Conservation (phyloP, 2,797 vertebrate species). For the Centropyge bicolor region DNA sequence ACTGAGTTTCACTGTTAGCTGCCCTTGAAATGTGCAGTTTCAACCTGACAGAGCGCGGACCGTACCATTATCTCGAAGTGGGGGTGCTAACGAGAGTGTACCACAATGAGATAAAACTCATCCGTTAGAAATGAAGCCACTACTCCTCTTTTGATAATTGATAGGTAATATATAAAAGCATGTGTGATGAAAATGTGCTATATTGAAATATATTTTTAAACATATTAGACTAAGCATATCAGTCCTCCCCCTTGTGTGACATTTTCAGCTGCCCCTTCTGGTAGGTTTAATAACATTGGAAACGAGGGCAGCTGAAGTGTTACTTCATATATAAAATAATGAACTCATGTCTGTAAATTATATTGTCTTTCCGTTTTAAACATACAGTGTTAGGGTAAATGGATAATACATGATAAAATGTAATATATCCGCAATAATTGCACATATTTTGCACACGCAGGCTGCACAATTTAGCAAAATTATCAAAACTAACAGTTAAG, state of each 20-base stretch:
- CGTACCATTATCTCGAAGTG: constrained; percentile 69
- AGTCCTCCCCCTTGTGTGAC: background rate
- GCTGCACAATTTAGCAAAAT: background rate
- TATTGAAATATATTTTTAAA: background rate
- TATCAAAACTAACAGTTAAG: background rate
- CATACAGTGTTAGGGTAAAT: accelerated
- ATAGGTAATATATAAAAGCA: accelerated
- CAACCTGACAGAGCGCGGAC: constrained; percentile 68
- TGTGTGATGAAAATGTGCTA: background rate
- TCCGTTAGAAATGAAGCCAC: accelerated
- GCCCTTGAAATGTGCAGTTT: constrained; percentile 82
- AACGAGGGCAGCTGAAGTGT: background rate
- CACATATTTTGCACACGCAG: background rate
- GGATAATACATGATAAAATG: background rate
- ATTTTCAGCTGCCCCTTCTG: background rate
- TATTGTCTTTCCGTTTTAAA: background rate
- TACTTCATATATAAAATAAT: background rate
- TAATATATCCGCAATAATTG: no score
- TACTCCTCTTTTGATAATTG: accelerated
- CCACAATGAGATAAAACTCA: background rate
- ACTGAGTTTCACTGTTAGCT: constrained; percentile 30
- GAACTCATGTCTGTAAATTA: background rate
- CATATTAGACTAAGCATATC: background rate
- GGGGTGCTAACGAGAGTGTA: constrained; percentile 17
- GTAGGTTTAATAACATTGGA: background rate